Evolutionary conservation across 2,797 vertebrate species (phyloP), one percentile per base, ranked within the genome.

Genomic region (Sphenopsis melanotis): DNA sequence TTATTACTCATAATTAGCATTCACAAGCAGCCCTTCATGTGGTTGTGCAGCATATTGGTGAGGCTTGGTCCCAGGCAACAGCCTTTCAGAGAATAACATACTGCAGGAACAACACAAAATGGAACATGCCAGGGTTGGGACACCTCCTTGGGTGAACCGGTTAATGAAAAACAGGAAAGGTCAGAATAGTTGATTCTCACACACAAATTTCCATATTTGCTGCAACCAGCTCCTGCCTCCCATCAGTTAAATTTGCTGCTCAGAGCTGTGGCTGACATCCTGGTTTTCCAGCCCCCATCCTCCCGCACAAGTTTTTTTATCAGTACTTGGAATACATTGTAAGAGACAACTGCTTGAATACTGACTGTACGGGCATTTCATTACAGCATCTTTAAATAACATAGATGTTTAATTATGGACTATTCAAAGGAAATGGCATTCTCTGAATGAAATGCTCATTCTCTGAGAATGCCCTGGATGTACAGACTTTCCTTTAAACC

Each of bases 1-100:
- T 89, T 50, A 46, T 79, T 76, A 55, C 32, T 49, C 30, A 18
- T 46, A 87, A 94, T 72, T 57, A 87, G 64, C 37, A 60, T 70
- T 49, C 6, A 0, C 2, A 1, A 69, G 41, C 55, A 66, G 61
- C 8, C 59, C 52, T 56, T 66, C 44, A 19, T 9, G 39, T 55
- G 39, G 7, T 59, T 60, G 12, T 60, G 47, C 30, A 70, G 26
- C 34, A 29, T 16, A 57, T 37, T 80, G 39, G 50, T 12, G 20
- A 69, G 61, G 37, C 27, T 56, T 19, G 26, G 39, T 50, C 56
- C 39, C 53, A 78, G 74, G 29, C 26, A 70, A 24, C 22, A 83
- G 76, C 24, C 39, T 79, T 75, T 41, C 55, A 65, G 47, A 59
- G 30, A 29, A 9, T 1, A 65, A 83, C 15, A 39, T 3, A 23